These are phyloP conservation scores for Psilopogon haemacephalus DNA, from an alignment of 2,113 vertebrate species.

Conservation along the genomic window DNA sequence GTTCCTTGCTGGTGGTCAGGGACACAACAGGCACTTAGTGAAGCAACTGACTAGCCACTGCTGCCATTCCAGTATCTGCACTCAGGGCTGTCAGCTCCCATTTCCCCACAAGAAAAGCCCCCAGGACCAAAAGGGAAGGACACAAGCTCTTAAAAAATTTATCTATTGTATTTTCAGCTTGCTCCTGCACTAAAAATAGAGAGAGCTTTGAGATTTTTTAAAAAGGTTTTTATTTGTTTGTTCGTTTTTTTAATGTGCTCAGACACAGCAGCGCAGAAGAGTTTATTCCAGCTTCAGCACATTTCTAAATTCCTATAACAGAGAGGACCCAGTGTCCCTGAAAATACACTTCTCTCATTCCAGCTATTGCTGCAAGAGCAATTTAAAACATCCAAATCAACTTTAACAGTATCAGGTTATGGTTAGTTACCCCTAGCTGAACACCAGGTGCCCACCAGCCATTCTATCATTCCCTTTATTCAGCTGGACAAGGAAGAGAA, in stretches of 20 bases:
- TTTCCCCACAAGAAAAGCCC: not conserved
- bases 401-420: not conserved
- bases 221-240: not conserved
- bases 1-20: not conserved
- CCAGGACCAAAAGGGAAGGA: not conserved
- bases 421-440: not conserved
- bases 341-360: not conserved
- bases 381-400: not conserved
- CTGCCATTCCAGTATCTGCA: not conserved
- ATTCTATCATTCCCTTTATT: no score
- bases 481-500: no score
- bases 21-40: not conserved
- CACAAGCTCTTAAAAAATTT: not conserved
- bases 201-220: not conserved
- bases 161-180: not conserved
- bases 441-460: no score
- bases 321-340: not conserved
- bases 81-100: not conserved
- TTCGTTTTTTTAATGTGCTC: not conserved
- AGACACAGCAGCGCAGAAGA: not conserved
- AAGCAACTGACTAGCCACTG: not conserved
- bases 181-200: not conserved
- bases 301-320: not conserved
- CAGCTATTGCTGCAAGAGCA: not conserved
- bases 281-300: not conserved